Conservation (phyloP, 2,797 vertebrate genomes). For the Odontamblyopus lacepedii region DNA sequence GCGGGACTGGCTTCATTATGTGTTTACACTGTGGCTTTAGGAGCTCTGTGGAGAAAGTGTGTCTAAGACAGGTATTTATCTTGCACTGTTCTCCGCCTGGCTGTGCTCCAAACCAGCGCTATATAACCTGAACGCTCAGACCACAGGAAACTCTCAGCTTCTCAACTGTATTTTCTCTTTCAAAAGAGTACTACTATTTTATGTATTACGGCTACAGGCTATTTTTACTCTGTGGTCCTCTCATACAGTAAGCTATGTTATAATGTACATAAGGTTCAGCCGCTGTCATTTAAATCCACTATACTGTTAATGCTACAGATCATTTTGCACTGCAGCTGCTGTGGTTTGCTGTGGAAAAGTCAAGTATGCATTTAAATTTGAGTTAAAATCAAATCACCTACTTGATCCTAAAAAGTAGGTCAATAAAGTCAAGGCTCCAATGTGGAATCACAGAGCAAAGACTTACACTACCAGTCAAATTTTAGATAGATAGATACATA, state of each 20-base stretch:
- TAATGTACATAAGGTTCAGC: background rate
- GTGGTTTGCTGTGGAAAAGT: background rate
- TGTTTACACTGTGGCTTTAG: slow-evolving; percentile 62
- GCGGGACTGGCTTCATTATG: slow-evolving; percentile 40
- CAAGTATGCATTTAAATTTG: background rate
- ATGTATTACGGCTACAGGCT: background rate
- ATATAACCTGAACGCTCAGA: slow-evolving; percentile 20
- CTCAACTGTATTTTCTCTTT: slow-evolving; percentile 7
- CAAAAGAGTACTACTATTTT: background rate
- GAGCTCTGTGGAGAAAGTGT: slow-evolving; percentile 49
- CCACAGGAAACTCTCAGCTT: slow-evolving; percentile 31
- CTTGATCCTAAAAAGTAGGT: background rate
- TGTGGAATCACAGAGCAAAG: background rate
- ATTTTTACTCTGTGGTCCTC: background rate
- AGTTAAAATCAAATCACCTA: background rate
- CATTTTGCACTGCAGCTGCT: background rate
- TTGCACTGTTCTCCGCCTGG: slow-evolving; percentile 46
- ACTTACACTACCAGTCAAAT: too few relatives aligned
- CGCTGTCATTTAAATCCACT: background rate
- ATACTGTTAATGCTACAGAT: background rate
- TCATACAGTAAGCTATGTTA: background rate
- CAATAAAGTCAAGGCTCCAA: background rate
- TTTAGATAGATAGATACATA: too few relatives aligned
- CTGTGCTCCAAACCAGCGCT: slow-evolving; percentile 50
- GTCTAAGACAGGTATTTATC: slow-evolving; percentile 63